Conservation (phyloP, 2,888 invertebrate species). For the Esperia sulphurella region DNA sequence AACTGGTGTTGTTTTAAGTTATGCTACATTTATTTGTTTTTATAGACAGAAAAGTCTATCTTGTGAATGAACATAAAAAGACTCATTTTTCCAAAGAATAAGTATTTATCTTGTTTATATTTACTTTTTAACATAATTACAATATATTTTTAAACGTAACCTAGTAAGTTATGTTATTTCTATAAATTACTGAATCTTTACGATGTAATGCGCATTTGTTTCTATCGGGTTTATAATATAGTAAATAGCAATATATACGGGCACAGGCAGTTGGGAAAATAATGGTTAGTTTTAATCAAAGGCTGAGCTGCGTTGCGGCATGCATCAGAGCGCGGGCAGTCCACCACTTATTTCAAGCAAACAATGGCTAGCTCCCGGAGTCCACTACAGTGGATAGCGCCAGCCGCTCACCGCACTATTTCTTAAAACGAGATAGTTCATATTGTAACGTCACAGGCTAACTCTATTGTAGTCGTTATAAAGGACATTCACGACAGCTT, state of each 20-base stretch:
- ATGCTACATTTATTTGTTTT: not conserved
- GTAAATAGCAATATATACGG: not conserved
- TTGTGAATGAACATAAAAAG: too few relatives aligned
- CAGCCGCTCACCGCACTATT: conserved; percentile 13
- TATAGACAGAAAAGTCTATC: not conserved
- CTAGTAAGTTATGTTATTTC: too few relatives aligned
- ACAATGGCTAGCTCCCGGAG: conserved; percentile 16
- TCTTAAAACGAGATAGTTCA: conserved; percentile 24
- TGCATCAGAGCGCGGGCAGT: conserved; percentile 2
- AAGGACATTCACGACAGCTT: conserved; percentile 9
- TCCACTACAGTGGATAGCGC: conserved; percentile 11
- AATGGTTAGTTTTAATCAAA: conserved; percentile 18
- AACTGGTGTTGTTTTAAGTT: too few relatives aligned
- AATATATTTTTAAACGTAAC: too few relatives aligned
- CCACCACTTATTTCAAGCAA: conserved; percentile 15
- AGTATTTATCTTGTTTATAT: not conserved
- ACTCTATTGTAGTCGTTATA: conserved; percentile 19
- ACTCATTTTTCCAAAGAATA: too few relatives aligned
- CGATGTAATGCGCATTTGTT: too few relatives aligned
- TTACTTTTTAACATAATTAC: too few relatives aligned
- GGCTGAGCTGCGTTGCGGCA: conserved; percentile 6
- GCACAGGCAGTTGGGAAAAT: conserved; percentile 2
- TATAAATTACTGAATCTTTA: too few relatives aligned
- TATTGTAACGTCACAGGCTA: conserved; percentile 24
- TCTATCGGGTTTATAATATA: not conserved